Conservation (phyloP, 1,140 invertebrate species). For the Sweltsa coloradensis region DNA sequence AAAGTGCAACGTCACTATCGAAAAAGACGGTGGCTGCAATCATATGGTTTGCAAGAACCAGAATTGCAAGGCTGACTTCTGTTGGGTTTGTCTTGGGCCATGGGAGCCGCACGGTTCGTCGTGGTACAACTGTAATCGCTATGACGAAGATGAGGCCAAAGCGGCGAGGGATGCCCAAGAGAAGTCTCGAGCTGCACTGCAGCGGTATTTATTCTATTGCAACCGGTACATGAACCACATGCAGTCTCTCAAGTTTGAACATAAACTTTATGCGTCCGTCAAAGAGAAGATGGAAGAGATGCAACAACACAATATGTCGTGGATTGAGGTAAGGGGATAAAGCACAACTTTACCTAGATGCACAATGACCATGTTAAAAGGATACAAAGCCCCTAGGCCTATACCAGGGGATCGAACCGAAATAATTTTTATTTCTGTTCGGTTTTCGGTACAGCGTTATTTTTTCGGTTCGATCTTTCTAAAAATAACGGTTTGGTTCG, state of each 20-base stretch:
- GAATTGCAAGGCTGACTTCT: constrained; percentile 96
- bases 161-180: constrained; percentile 93
- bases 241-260: constrained; percentile 96
- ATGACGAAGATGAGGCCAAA: constrained; percentile 94
- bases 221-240: constrained; percentile 99
- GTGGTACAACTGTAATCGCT: constrained; percentile 98
- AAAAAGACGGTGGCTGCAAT: constrained; percentile 98
- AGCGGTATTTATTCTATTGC: constrained; percentile 96
- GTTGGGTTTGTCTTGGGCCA: constrained; percentile 97
- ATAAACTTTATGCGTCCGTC: constrained; percentile 86
- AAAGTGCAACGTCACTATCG: constrained; percentile 95
- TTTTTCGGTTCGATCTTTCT: too few relatives aligned
- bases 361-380: too few relatives aligned
- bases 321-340: constrained; percentile 90
- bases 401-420: too few relatives aligned
- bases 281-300: constrained; percentile 99
- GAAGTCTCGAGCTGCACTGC: constrained; percentile 76
- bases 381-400: too few relatives aligned
- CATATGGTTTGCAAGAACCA: constrained; percentile 99
- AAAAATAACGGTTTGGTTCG: too few relatives aligned
- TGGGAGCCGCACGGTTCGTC: constrained; percentile 98
- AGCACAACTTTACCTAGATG: too few relatives aligned
- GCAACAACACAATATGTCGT: constrained; percentile 99
- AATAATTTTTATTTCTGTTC: too few relatives aligned
- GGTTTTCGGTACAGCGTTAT: too few relatives aligned